Conservation (phyloP, 2,888 invertebrate species). For the Euphydryas editha region DNA sequence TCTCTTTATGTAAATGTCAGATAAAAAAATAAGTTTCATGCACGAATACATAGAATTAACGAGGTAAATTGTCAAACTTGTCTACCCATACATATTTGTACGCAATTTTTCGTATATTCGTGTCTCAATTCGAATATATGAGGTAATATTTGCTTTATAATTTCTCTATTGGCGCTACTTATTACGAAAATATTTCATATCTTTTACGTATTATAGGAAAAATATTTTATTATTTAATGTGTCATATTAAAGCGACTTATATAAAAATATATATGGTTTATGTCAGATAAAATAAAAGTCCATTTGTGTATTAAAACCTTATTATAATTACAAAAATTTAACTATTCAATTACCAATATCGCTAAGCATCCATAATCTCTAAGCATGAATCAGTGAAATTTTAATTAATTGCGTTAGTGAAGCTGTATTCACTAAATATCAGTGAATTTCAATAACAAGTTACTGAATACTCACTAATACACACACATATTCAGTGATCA, state of each 20-base stretch:
- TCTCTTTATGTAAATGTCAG: conserved; percentile 11
- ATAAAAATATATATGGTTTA: not conserved
- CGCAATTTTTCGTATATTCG: conserved; percentile 19
- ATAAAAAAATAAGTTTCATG: conserved; percentile 24
- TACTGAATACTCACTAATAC: too few species aligned
- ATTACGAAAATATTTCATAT: conserved; percentile 1
- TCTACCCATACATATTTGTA: conserved; percentile 16
- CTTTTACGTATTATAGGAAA: not conserved
- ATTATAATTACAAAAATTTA: too few species aligned
- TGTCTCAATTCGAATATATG: conserved; percentile 13
- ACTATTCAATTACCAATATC: too few species aligned
- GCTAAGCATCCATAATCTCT: too few species aligned
- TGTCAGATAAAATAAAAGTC: not conserved
- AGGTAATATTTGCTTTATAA: conserved; percentile 11
- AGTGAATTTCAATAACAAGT: too few species aligned
- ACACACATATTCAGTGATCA: too few species aligned
- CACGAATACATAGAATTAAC: conserved; percentile 27
- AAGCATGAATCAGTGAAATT: too few species aligned
- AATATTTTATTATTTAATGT: not conserved
- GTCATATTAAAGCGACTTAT: not conserved
- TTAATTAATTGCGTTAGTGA: too few species aligned
- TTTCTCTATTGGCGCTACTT: conserved; percentile 7
- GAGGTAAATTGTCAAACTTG: conserved; percentile 17
- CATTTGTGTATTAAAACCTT: too few species aligned
- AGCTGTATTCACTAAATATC: too few species aligned